Percentiles rank a stretch among this genome's conserved stretches.
These are phyloP conservation scores for Myrmecobius fasciatus DNA, from an alignment of 2,113 vertebrate species.

Conservation along the genomic window DNA sequence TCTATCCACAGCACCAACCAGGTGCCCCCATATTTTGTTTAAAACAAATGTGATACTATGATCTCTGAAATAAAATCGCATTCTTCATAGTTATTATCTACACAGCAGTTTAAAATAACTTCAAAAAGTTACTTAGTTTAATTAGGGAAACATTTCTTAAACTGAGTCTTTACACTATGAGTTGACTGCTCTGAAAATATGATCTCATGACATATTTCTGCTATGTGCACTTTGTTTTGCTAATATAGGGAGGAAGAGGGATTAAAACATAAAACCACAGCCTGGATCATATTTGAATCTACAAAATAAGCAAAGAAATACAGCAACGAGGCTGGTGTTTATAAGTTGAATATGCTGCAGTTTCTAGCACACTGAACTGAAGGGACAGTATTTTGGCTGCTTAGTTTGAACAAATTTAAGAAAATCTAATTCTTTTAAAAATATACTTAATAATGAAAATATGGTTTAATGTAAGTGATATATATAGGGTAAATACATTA, in stretches of 20 bases:
- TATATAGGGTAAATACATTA: slow-evolving; percentile 84
- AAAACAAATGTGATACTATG: slow-evolving; percentile 56
- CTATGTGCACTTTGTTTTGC: slow-evolving; percentile 25
- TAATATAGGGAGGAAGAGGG: background rate
- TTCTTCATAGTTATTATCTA: slow-evolving; percentile 25
- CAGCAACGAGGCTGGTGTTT: slow-evolving; percentile 58
- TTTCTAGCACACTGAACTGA: slow-evolving; percentile 77
- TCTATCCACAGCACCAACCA: no score
- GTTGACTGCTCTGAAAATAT: slow-evolving; percentile 28
- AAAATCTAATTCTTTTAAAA: slow-evolving; percentile 57
- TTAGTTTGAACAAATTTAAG: slow-evolving; percentile 61
- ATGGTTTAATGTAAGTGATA: slow-evolving; percentile 69
- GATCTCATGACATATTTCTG: slow-evolving; percentile 41
- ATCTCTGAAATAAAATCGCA: slow-evolving; percentile 70
- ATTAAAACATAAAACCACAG: slow-evolving; percentile 60
- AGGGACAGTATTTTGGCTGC: slow-evolving; percentile 54
- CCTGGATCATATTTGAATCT: slow-evolving; percentile 61
- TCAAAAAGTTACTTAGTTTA: background rate
- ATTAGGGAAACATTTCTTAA: slow-evolving; percentile 35
- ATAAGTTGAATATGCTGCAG: slow-evolving; percentile 54
- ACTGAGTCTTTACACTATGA: slow-evolving; percentile 54
- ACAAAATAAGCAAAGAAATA: slow-evolving; percentile 53
- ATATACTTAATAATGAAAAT: slow-evolving; percentile 47
- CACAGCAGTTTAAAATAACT: slow-evolving; percentile 45
- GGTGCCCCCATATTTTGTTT: slow-evolving; percentile 74